Percentiles rank a stretch among this genome's conserved stretches.
Conservation (phyloP, 1,140 invertebrate genomes). For the Drosophila yakuba region DNA sequence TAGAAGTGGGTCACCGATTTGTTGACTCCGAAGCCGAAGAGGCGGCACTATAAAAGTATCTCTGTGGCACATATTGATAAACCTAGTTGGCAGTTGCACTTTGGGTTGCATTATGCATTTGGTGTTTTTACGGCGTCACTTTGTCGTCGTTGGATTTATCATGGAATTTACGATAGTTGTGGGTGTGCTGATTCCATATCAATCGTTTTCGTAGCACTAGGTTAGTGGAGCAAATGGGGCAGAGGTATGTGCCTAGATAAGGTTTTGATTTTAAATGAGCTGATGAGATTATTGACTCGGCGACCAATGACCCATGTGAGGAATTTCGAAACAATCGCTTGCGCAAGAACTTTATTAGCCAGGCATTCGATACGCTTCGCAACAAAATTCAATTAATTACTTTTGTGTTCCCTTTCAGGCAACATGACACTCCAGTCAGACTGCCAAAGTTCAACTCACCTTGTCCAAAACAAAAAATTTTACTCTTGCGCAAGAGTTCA, state of each 20-base stretch:
- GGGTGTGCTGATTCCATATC: constrained; percentile 20
- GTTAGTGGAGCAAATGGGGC: constrained; percentile 31
- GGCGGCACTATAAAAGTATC: constrained; percentile 56
- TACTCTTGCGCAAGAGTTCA: constrained; percentile 54
- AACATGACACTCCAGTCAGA: constrained; percentile 32
- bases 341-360: constrained; percentile 41
- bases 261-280: not conserved
- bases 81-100: constrained; percentile 25
- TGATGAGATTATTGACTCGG: constrained; percentile 17
- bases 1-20: constrained; percentile 61
- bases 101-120: constrained; percentile 38
- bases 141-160: not conserved
- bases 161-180: constrained; percentile 20
- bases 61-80: constrained; percentile 33
- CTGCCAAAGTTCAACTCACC: constrained; percentile 67
- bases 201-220: constrained; percentile 12
- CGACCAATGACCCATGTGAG: constrained; percentile 52
- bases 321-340: constrained; percentile 30
- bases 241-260: constrained; percentile 20
- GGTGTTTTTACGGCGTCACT: not conserved
- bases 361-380: constrained; percentile 64
- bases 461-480: constrained; percentile 64
- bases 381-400: constrained; percentile 64
- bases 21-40: constrained; percentile 34
- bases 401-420: constrained; percentile 20